Evolutionary conservation across 1,140 invertebrate species (phyloP), one percentile per base, ranked within the genome.

Genomic region (Drosophila cardini): DNA sequence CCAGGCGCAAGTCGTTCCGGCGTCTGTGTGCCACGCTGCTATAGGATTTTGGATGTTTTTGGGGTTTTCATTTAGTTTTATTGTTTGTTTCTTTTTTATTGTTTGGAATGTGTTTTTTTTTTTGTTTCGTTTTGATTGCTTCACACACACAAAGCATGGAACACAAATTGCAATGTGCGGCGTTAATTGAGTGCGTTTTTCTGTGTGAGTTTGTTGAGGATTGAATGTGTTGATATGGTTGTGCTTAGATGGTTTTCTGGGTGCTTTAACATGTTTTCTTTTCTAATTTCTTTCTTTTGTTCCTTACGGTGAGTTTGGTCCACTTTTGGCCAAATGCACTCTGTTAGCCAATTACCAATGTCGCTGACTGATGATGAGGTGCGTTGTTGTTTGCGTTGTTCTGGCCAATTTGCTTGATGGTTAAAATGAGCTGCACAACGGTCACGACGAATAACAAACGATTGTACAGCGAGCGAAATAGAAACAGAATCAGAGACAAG

Each of bases 331-430:
- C 68, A 67, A 69, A 72, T 73, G 68, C 72, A 68, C 45, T 69
- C 63, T 78, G 76, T 78, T 87, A 86, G 83, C 82, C 82, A 86
- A 87, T 86, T 87, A 86, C 83, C 82, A 87, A 80, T 82, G 72
- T 82, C 70, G 45, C 72, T 86, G 75, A 69, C 77, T 82, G 82
- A 83, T 82, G 79, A 86, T 82, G 82, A 76, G 72, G 65, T 82
- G 74, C 70, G 67, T 26, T 26, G 21, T 26, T 26, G 21, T 67
- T 67, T 57, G 55, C 70, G 70, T 67, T 43, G 45, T 80, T 71
- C 58, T 69, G 69, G 63, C 81, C 82, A 85, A 86, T 86, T 81
- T 85, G 62, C 74, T 72, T 68, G 67, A 52, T 78, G 82, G 48
- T 61, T 75, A 75, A 52, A 63, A 87, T 75, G 74, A 75, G 70